These are phyloP conservation scores for Tipula vernalis DNA, from an alignment of 2,888 invertebrate species.

Conservation along the genomic window DNA sequence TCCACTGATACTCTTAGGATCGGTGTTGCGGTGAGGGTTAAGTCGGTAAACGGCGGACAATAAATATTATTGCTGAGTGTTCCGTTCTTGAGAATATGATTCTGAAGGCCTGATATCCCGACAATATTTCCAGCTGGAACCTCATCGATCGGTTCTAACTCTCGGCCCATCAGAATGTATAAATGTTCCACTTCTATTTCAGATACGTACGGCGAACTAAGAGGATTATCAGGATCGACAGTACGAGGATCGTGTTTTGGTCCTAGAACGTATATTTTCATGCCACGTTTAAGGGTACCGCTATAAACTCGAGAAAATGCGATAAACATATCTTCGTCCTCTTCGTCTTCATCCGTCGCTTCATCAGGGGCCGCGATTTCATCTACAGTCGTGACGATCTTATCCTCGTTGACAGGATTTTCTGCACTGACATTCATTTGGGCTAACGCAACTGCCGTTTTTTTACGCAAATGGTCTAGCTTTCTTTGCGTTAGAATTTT, in stretches of 20 bases:
- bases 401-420: not conserved
- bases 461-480: constrained; percentile 36
- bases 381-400: constrained; percentile 20
- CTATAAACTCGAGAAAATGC: constrained; percentile 91
- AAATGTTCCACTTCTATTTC: constrained; percentile 51
- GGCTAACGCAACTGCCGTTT: not conserved
- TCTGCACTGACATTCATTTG: not conserved
- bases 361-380: constrained; percentile 18
- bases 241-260: constrained; percentile 76
- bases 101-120: constrained; percentile 78
- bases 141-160: constrained; percentile 63
- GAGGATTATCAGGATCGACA: constrained; percentile 23
- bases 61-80: constrained; percentile 70
- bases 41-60: constrained; percentile 80
- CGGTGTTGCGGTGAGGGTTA: constrained; percentile 64
- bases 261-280: constrained; percentile 68
- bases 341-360: constrained; percentile 22
- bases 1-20: constrained; percentile 91
- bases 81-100: constrained; percentile 75
- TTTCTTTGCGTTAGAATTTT: constrained; percentile 59
- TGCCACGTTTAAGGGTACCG: constrained; percentile 65
- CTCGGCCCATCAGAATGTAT: constrained; percentile 88
- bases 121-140: constrained; percentile 86
- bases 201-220: constrained; percentile 30
- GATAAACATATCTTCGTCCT: constrained; percentile 51